Percentiles rank a stretch among this genome's conserved stretches.
Evolutionary conservation across 2,797 vertebrate genomes (phyloP).

Genomic region (Notamacropus eugenii): DNA sequence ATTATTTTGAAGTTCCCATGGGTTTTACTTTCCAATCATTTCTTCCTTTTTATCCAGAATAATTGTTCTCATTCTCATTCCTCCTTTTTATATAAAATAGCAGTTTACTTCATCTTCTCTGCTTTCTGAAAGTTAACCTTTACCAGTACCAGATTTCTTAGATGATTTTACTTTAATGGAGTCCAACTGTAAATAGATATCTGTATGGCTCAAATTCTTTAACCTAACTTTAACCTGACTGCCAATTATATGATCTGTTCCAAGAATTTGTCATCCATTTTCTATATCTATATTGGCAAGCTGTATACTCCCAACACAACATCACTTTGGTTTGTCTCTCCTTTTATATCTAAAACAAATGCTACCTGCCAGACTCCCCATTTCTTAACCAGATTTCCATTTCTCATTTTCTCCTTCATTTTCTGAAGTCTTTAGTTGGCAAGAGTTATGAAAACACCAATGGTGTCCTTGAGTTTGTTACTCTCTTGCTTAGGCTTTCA

Average conservation of each 20-base stretch:
- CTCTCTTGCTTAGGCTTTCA: background rate
- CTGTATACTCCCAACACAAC: background rate
- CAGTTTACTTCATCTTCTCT: background rate
- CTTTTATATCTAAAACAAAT: background rate
- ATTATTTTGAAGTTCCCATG: background rate
- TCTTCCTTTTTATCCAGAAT: background rate
- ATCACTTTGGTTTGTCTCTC: background rate
- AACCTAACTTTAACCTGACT: background rate
- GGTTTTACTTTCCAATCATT: background rate
- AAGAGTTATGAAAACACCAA: background rate
- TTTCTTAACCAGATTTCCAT: background rate
- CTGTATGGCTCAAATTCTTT: background rate
- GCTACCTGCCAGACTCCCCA: background rate
- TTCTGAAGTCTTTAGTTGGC: background rate
- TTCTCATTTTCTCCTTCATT: background rate
- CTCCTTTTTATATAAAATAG: background rate
- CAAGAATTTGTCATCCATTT: background rate
- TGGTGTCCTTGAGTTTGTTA: background rate
- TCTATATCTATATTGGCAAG: background rate
- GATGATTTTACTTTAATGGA: background rate
- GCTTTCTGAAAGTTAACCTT: background rate
- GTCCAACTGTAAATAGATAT: background rate
- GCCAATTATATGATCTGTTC: background rate
- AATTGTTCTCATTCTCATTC: background rate
- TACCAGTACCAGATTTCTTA: background rate